Evolutionary conservation across 2,113 vertebrate genomes (phyloP).

Genomic region (Hypocryptadius cinnamomeus): DNA sequence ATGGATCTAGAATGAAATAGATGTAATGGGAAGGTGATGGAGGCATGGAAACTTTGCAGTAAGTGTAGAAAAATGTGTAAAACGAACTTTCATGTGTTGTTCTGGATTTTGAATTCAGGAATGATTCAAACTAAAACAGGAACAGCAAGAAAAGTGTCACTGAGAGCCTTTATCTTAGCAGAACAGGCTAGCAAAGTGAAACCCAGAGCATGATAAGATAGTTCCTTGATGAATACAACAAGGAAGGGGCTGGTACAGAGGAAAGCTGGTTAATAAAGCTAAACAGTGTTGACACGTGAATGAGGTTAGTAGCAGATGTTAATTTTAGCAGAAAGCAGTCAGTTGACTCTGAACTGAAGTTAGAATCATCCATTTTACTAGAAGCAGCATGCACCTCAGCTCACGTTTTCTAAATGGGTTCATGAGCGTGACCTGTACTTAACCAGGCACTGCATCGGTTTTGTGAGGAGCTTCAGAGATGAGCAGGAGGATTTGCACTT

Average conservation of each 20-base stretch:
- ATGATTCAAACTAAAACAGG: not conserved
- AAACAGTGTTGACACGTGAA: not conserved
- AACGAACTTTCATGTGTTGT: not conserved
- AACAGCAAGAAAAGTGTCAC: not conserved
- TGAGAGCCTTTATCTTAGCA: not conserved
- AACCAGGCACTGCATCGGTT: rapidly evolving
- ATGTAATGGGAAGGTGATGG: not conserved
- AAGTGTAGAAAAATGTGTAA: not conserved
- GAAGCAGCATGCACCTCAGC: not conserved
- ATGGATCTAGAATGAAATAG: not conserved
- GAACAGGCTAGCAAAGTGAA: not conserved
- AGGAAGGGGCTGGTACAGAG: not conserved
- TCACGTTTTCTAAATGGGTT: not conserved
- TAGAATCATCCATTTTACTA: not conserved
- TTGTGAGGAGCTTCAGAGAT: not conserved
- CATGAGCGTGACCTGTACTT: not conserved
- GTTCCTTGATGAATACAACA: not conserved
- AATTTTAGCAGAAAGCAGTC: not conserved
- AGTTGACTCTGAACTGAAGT: not conserved
- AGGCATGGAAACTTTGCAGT: not conserved
- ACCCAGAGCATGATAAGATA: not conserved
- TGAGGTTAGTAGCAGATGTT: not conserved
- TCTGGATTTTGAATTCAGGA: not conserved
- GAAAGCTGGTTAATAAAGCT: not conserved
- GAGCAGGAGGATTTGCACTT: not conserved